Evolutionary conservation across 2,113 vertebrate genomes (phyloP).

Genomic region (Eleginops maclovinus): DNA sequence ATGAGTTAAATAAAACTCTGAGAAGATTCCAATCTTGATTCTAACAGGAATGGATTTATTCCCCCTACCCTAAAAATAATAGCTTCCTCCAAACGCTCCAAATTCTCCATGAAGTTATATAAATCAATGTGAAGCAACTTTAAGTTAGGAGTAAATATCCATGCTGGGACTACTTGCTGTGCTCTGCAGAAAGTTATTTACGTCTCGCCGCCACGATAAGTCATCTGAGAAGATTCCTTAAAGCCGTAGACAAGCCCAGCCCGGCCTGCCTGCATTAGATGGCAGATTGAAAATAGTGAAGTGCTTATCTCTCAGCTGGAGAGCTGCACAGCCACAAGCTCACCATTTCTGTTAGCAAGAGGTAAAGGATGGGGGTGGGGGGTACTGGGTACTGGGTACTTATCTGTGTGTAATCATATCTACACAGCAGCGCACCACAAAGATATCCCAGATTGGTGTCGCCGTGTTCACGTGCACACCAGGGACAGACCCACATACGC

Average conservation of each 20-base stretch:
- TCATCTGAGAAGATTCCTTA: constrained; percentile 60
- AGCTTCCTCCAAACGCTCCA: not conserved
- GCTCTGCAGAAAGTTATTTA: constrained; percentile 60
- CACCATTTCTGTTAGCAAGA: constrained; percentile 46
- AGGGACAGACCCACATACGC: constrained; percentile 48
- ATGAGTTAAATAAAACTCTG: no score
- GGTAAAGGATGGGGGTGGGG: constrained; percentile 19
- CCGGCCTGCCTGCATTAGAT: constrained; percentile 54
- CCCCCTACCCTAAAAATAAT: not conserved
- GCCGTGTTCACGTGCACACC: constrained; percentile 34
- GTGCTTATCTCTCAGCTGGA: constrained; percentile 75
- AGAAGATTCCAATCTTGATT: no score
- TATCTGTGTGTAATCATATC: constrained; percentile 78
- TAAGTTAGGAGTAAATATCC: constrained; percentile 27
- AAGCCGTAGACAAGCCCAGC: constrained; percentile 66
- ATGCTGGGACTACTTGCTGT: constrained; percentile 18
- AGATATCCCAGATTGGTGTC: constrained; percentile 64
- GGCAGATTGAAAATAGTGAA: constrained; percentile 67
- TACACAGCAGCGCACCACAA: constrained; percentile 49
- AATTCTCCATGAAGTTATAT: not conserved
- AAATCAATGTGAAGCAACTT: not conserved
- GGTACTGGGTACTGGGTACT: constrained; percentile 61
- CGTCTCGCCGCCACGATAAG: constrained; percentile 47
- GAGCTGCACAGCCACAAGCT: constrained; percentile 57
- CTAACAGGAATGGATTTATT: no score